phyloP scores from a whole-genome alignment of 1,140 invertebrate species.

The Drosophila lacteicornis region DNA sequence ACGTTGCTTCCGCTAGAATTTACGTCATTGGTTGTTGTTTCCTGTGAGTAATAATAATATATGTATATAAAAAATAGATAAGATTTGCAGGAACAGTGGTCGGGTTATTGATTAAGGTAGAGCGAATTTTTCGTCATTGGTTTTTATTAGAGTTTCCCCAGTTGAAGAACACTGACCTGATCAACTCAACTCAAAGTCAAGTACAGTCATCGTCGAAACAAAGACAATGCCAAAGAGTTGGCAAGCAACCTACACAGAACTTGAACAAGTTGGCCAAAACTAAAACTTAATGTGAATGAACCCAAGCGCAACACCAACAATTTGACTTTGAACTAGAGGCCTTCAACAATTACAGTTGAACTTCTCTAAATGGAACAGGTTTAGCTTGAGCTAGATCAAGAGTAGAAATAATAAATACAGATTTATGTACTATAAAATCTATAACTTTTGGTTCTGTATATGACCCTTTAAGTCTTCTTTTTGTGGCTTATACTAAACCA shows the following conservation, averaged over 20 bases:
- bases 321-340: conserved; percentile 5
- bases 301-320: conserved; percentile 6
- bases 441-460: no score
- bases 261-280: conserved; percentile 22
- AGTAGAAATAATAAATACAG: not conserved
- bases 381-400: not conserved
- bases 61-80: conserved; percentile 24
- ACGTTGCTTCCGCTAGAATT: conserved; percentile 22
- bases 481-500: no score
- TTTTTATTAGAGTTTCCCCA: not conserved
- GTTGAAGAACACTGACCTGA: not conserved
- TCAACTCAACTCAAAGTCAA: conserved; percentile 16
- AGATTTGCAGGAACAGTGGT: conserved; percentile 15
- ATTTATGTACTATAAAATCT: not conserved
- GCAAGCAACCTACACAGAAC: conserved; percentile 25
- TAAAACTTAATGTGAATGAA: conserved; percentile 41
- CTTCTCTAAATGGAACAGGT: not conserved
- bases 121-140: not conserved
- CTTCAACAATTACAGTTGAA: conserved; percentile 32
- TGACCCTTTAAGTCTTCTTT: not conserved
- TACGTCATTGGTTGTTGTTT: conserved; percentile 24
- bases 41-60: conserved; percentile 23
- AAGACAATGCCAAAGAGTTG: conserved; percentile 17
- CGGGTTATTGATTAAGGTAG: not conserved
- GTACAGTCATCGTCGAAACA: conserved; percentile 33